phyloP scores from a whole-genome alignment of 2,113 vertebrate species.

The Lonchura striata region DNA sequence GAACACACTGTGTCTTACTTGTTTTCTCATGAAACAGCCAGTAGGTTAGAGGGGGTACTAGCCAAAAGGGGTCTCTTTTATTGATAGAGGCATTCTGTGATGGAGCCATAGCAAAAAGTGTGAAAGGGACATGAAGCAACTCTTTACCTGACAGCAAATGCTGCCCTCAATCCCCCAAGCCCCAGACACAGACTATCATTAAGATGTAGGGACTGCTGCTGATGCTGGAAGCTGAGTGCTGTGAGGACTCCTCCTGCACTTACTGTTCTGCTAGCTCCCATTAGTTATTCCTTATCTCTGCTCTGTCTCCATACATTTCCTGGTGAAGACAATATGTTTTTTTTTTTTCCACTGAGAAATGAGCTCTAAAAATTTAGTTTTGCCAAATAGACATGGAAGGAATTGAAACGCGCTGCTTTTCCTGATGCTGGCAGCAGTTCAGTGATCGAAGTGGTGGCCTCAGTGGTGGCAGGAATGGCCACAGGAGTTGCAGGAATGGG shows the following conservation, averaged over 20 bases:
- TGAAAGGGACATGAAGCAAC: background rate
- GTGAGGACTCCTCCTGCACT: background rate
- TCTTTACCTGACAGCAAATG: background rate
- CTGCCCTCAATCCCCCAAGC: background rate
- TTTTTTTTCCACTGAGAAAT: background rate
- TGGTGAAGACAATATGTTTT: background rate
- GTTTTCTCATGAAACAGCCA: background rate
- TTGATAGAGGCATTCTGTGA: background rate
- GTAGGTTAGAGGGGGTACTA: background rate
- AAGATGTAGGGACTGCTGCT: background rate
- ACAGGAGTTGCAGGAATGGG: background rate
- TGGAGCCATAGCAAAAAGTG: background rate
- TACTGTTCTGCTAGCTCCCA: background rate
- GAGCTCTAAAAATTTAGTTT: background rate
- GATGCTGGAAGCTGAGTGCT: background rate
- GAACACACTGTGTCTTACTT: background rate
- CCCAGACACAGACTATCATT: rapidly evolving
- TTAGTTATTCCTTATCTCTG: background rate
- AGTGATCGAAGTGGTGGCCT: background rate
- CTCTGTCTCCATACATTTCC: background rate
- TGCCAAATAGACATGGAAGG: background rate
- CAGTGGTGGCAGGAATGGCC: background rate
- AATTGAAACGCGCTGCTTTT: background rate
- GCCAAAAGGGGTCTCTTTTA: background rate
- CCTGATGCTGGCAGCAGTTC: background rate